Evolutionary conservation across 1,140 invertebrate species (phyloP).

Genomic region (Drosophila triauraria): DNA sequence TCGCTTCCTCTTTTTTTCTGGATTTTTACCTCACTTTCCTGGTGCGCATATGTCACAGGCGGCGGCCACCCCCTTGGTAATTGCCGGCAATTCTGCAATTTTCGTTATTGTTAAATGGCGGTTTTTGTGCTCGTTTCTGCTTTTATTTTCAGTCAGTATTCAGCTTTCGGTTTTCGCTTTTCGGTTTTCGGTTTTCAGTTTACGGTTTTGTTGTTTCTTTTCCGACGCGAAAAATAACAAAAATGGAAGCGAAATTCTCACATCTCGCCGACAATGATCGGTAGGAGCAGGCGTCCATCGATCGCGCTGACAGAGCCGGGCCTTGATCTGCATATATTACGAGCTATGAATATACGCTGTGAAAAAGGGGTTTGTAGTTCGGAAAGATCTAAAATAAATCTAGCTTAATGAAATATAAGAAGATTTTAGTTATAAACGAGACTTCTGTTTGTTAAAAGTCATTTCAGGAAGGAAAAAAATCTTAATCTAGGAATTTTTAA

Average conservation of each 20-base stretch:
- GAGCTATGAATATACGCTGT: constrained; percentile 16
- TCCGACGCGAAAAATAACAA: constrained; percentile 27
- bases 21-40: constrained; percentile 4
- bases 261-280: constrained; percentile 68
- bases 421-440: no score
- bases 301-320: constrained; percentile 39
- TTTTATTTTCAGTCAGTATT: constrained; percentile 39
- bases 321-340: constrained; percentile 51
- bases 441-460: no score
- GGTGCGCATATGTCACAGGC: constrained; percentile 49
- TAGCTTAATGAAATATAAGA: no score
- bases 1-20: constrained; percentile 26
- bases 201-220: constrained; percentile 7
- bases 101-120: constrained; percentile 68
- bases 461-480: no score
- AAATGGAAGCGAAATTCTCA: constrained; percentile 59
- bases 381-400: background rate
- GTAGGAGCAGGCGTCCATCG: constrained; percentile 41
- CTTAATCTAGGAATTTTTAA: no score
- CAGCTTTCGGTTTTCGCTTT: constrained; percentile 35
- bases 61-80: constrained; percentile 41
- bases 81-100: constrained; percentile 76
- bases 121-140: constrained; percentile 33
- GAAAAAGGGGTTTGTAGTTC: background rate
- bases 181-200: constrained; percentile 28